phyloP scores from a whole-genome alignment of 2,888 invertebrate genomes.

The Formica aserva region DNA sequence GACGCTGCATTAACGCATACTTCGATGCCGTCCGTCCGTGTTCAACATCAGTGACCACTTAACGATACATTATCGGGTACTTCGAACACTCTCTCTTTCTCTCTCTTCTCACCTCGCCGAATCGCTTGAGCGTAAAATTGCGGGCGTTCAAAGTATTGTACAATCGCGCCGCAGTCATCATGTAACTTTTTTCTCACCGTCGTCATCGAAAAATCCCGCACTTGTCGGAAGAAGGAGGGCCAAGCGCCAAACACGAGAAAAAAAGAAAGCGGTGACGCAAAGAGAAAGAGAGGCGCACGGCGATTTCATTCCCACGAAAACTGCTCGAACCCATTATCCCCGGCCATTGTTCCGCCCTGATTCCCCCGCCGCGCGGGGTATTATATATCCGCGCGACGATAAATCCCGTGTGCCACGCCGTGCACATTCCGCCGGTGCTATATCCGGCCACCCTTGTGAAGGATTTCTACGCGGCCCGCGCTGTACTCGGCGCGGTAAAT shows the following conservation, averaged over 20 bases:
- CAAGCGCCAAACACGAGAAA: background rate
- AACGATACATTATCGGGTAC: constrained; percentile 41
- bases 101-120: constrained; percentile 23
- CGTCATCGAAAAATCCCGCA: constrained; percentile 44
- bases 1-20: constrained; percentile 35
- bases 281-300: background rate
- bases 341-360: constrained; percentile 72
- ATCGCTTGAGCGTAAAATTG: constrained; percentile 50
- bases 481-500: constrained; percentile 69
- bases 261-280: background rate
- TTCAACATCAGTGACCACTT: constrained; percentile 36
- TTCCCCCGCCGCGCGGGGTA: constrained; percentile 47
- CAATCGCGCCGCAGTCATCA: constrained; percentile 44
- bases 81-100: constrained; percentile 30
- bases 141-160: constrained; percentile 26
- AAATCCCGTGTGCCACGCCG: constrained; percentile 34
- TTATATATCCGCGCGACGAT: constrained; percentile 47
- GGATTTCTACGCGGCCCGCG: constrained; percentile 63
- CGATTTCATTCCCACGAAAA: constrained; percentile 69
- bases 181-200: constrained; percentile 43
- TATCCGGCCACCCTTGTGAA: constrained; percentile 62
- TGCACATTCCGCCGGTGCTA: constrained; percentile 52
- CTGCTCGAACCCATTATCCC: constrained; percentile 70
- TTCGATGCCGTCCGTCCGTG: background rate
- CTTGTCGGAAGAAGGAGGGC: background rate